phyloP scores from a whole-genome alignment of 2,797 vertebrate species.

The Coreius guichenoti region DNA sequence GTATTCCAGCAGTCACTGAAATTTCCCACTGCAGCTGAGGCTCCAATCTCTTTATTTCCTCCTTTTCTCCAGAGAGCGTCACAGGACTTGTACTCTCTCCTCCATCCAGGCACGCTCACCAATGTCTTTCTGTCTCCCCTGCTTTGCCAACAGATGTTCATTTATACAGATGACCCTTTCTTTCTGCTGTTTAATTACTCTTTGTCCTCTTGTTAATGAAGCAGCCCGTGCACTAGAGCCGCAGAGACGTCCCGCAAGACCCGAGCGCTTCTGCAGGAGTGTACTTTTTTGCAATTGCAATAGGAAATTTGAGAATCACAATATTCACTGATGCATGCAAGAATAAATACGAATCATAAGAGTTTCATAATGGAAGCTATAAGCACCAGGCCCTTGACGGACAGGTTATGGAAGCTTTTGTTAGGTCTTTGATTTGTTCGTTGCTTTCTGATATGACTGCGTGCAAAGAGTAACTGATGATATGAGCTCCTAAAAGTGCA shows the following conservation, averaged over 20 bases:
- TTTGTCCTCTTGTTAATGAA: slow-evolving; percentile 51
- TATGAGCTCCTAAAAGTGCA: not conserved
- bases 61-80: slow-evolving; percentile 16
- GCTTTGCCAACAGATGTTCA: slow-evolving; percentile 49
- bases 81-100: slow-evolving; percentile 12
- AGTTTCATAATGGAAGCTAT: slow-evolving; percentile 42
- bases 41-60: slow-evolving; percentile 23
- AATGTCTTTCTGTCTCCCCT: slow-evolving; percentile 13
- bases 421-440: slow-evolving; percentile 31
- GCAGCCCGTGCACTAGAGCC: not conserved
- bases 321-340: slow-evolving; percentile 37
- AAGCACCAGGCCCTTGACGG: not conserved
- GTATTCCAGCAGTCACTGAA: slow-evolving; percentile 34
- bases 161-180: slow-evolving; percentile 50
- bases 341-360: slow-evolving; percentile 34
- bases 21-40: slow-evolving; percentile 17
- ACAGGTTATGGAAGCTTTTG: slow-evolving; percentile 24
- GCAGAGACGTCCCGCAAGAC: slow-evolving; percentile 6
- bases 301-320: not conserved
- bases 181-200: slow-evolving; percentile 55
- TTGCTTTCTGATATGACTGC: slow-evolving; percentile 15
- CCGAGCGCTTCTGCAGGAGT: not conserved
- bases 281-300: not conserved
- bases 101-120: not conserved
- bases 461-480: slow-evolving; percentile 17